Evolutionary conservation across 2,113 vertebrate species (phyloP), one percentile per base, ranked within the genome.

Genomic region (Leiothrix lutea): DNA sequence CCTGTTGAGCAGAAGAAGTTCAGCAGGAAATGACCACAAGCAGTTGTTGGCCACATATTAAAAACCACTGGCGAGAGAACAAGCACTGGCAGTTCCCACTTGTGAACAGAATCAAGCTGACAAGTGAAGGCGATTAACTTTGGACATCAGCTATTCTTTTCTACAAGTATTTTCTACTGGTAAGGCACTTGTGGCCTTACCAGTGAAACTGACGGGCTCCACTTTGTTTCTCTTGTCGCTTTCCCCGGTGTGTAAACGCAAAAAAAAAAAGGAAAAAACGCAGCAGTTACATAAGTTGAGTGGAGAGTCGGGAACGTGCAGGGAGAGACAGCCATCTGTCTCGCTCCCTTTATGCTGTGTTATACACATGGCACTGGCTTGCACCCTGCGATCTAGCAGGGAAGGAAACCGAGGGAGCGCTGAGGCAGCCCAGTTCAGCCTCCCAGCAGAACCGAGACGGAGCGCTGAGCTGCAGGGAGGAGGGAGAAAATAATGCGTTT

Each of bases 271-370:
- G 25, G 25, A 69, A 69, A 64, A 86, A 75, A 45, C 4, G 42
- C 84, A 53, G 79, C n/a, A n/a, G 88, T 90, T 88, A 87, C 33
- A 0, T 40, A 92, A 94, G 71, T 86, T 86, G 38, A 83, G 62
- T 26, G 23, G 70, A 67, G 74, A 86, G 38, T 53, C 69, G 15
- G 89, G 36, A 67, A 19, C 2, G 25, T 24, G 93, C 74, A 36
- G 62, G 66, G 26, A 73, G 73, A 79, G 86, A 51, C 72, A 86
- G 93, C 81, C 92, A 91, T 95, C 85, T 85, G 88, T 86, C 91
- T 84, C 74, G 1, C 87, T 83, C 26, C 85, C 93, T 77, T 73
- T 61, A 38, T 26, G 45, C 84, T 40, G 65, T 29, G 66, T 50
- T 66, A 64, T 8, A 70, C 80, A 83, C 96, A 93, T 83, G 75